phyloP scores from a whole-genome alignment of 2,113 vertebrate genomes.

The Xiphophorus maculatus region DNA sequence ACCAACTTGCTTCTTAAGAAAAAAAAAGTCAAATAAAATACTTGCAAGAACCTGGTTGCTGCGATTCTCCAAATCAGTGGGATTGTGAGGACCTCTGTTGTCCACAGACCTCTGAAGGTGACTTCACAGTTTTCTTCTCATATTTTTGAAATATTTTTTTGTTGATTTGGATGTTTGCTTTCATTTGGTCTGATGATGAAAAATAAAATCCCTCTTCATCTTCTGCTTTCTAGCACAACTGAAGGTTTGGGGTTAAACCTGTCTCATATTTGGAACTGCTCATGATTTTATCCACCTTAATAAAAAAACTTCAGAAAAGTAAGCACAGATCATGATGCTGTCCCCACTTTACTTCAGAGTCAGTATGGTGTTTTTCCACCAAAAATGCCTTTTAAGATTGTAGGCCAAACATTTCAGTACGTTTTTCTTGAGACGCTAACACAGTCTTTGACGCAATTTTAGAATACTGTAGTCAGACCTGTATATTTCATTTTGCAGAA shows the following conservation, averaged over 20 bases:
- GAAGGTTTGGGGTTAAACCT: neutral
- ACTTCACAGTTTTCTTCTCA: neutral
- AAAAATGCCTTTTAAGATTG: too few relatives aligned
- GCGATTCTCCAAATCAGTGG: neutral
- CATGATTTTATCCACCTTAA: neutral
- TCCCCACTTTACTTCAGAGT: neutral
- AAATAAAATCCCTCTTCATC: neutral
- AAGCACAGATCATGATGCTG: neutral
- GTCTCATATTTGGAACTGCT: neutral
- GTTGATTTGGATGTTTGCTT: neutral
- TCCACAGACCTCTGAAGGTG: neutral
- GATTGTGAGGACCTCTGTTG: neutral
- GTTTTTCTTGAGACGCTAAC: neutral
- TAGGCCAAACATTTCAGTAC: too few relatives aligned
- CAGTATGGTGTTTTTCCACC: neutral
- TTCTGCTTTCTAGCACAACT: neutral
- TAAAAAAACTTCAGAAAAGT: too few relatives aligned
- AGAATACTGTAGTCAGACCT: neutral
- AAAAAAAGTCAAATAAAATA: too few relatives aligned
- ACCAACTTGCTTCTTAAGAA: neutral
- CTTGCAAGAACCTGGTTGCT: too few relatives aligned
- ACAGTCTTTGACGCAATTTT: neutral
- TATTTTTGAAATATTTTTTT: neutral
- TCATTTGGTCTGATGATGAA: neutral
- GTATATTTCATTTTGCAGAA: neutral